A percentile compares a stretch with the other conserved stretches of the same genome.
phyloP scores from a whole-genome alignment of 2,888 invertebrate genomes.

The Chromoteleia sp. region DNA sequence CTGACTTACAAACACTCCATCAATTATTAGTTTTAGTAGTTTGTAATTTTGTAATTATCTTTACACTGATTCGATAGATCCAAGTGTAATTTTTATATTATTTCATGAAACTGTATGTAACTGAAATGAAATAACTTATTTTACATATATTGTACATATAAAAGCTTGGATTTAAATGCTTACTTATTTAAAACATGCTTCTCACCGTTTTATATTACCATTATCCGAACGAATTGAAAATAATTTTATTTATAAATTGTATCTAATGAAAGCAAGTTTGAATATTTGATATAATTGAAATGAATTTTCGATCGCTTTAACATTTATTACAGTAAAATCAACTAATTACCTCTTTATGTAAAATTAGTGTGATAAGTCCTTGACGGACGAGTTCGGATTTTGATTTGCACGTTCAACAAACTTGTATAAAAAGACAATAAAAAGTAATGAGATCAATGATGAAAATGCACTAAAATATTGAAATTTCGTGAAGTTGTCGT shows the following conservation, averaged over 20 bases:
- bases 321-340: slow-evolving; percentile 2
- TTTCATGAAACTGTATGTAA: too few relatives aligned
- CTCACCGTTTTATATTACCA: too few relatives aligned
- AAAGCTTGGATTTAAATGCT: too few relatives aligned
- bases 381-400: slow-evolving; percentile 28
- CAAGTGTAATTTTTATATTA: too few relatives aligned
- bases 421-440: slow-evolving; percentile 49
- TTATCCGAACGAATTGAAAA: neutral
- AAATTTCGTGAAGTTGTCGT: slow-evolving; percentile 67
- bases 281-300: slow-evolving; percentile 6
- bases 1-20: too few relatives aligned
- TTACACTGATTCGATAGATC: too few relatives aligned
- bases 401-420: slow-evolving; percentile 30
- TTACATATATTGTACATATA: too few relatives aligned
- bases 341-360: slow-evolving; percentile 34
- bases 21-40: too few relatives aligned
- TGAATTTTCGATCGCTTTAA: neutral
- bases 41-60: too few relatives aligned
- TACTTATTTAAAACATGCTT: too few relatives aligned
- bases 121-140: too few relatives aligned
- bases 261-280: neutral
- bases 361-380: slow-evolving; percentile 9
- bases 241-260: neutral
- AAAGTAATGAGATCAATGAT: slow-evolving; percentile 67
- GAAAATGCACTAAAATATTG: slow-evolving; percentile 66